Evolutionary conservation across 1,140 invertebrate genomes (phyloP).

Genomic region (Hyposmocoma kahamanoa): DNA sequence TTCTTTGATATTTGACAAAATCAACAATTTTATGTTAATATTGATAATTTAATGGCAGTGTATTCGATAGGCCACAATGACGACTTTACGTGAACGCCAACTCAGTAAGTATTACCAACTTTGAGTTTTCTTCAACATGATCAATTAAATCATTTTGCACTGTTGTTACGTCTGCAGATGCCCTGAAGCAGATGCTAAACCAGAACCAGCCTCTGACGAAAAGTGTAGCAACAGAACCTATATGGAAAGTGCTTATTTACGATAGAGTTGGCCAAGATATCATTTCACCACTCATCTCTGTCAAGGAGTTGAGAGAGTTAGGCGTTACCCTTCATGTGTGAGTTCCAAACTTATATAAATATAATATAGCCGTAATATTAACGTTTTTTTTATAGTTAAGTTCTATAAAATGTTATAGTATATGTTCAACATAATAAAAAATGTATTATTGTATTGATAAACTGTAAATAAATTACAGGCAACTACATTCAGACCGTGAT

Average conservation of each 20-base stretch:
- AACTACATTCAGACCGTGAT: slow-evolving; percentile 95
- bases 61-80: slow-evolving; percentile 66
- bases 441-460: too few relatives aligned
- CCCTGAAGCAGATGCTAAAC: slow-evolving; percentile 95
- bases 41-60: slow-evolving; percentile 19
- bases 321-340: slow-evolving; percentile 98
- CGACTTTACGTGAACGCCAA: slow-evolving; percentile 81
- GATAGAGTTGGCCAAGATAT: slow-evolving; percentile 98
- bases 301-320: slow-evolving; percentile 96
- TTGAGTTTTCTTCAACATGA: too few relatives aligned
- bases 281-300: slow-evolving; percentile 95
- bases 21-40: neutral
- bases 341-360: too few relatives aligned
- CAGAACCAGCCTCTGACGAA: slow-evolving; percentile 88
- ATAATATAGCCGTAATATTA: too few relatives aligned
- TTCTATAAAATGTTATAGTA: too few relatives aligned
- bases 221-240: slow-evolving; percentile 84
- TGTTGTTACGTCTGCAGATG: slow-evolving; percentile 74
- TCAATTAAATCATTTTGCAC: slow-evolving; percentile 8
- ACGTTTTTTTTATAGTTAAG: too few relatives aligned
- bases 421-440: slow-evolving; percentile 7
- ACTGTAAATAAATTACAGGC: slow-evolving; percentile 79
- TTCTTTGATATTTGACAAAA: neutral
- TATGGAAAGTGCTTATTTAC: slow-evolving; percentile 97
- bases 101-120: slow-evolving; percentile 77